Evolutionary conservation across 2,113 vertebrate species (phyloP).

Genomic region (Ptyas mucosa): DNA sequence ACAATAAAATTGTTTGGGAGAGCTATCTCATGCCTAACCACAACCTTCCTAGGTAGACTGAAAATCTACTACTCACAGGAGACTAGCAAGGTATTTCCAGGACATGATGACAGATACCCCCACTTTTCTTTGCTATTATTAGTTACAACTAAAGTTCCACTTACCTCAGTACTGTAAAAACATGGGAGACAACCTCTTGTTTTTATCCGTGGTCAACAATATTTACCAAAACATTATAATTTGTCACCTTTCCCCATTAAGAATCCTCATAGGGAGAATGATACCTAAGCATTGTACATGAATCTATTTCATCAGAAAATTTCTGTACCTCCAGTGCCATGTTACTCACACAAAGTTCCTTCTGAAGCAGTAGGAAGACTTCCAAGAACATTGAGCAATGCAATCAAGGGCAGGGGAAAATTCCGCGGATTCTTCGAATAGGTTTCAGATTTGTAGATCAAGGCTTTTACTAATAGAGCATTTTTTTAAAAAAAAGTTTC

Average conservation of each 20-base stretch:
- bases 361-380: not conserved
- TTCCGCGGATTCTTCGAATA: not conserved
- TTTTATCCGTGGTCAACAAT: not conserved
- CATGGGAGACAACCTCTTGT: no score
- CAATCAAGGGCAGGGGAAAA: slow-evolving; percentile 6
- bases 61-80: not conserved
- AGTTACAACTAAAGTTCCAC: not conserved
- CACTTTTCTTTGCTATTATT: not conserved
- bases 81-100: not conserved
- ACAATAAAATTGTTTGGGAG: not conserved
- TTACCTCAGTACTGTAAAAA: not conserved
- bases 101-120: not conserved
- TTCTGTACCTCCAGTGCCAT: not conserved
- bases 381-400: not conserved
- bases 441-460: not conserved
- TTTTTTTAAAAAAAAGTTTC: not conserved
- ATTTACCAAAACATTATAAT: not conserved
- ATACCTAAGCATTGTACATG: not conserved
- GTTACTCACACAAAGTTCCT: not conserved
- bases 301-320: not conserved
- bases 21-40: not conserved
- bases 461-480: not conserved
- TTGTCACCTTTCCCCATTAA: not conserved
- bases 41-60: not conserved
- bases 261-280: not conserved